These are phyloP conservation scores for Drosophila fuyamai DNA, from an alignment of 1,140 invertebrate genomes.

Conservation along the genomic window DNA sequence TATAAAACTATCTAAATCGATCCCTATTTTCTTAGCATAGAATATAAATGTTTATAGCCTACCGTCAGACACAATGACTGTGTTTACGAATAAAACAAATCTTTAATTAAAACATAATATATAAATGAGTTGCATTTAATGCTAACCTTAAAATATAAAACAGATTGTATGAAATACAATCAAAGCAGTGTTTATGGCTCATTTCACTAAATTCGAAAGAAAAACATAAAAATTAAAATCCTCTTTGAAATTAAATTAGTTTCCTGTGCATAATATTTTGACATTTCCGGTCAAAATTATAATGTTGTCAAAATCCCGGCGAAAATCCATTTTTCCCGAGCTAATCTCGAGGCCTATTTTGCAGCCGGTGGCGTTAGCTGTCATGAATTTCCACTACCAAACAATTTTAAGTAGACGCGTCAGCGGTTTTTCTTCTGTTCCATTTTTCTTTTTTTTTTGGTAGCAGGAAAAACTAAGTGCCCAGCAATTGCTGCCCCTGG, in stretches of 20 bases:
- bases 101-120: background rate
- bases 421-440: constrained; percentile 54
- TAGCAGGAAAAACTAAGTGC: constrained; percentile 76
- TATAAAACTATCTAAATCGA: too few species aligned
- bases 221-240: constrained; percentile 5
- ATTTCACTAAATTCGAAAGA: background rate
- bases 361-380: constrained; percentile 53
- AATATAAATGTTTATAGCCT: too few species aligned
- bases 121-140: background rate
- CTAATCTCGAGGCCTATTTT: constrained; percentile 69
- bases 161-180: too few species aligned
- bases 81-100: too few species aligned
- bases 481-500: constrained; percentile 58
- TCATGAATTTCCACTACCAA: constrained; percentile 50
- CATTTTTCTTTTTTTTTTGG: constrained; percentile 11
- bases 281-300: constrained; percentile 63
- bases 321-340: constrained; percentile 33
- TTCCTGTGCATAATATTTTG: constrained; percentile 42
- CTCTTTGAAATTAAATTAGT: constrained; percentile 15
- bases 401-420: constrained; percentile 81
- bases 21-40: too few species aligned
- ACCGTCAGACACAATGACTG: too few species aligned
- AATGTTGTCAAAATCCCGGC: constrained; percentile 41
- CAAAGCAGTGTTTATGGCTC: background rate
- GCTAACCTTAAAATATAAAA: background rate